Percentiles rank a stretch among this genome's conserved stretches.
Conservation (phyloP, 2,797 vertebrate species). For the Falco peregrinus region DNA sequence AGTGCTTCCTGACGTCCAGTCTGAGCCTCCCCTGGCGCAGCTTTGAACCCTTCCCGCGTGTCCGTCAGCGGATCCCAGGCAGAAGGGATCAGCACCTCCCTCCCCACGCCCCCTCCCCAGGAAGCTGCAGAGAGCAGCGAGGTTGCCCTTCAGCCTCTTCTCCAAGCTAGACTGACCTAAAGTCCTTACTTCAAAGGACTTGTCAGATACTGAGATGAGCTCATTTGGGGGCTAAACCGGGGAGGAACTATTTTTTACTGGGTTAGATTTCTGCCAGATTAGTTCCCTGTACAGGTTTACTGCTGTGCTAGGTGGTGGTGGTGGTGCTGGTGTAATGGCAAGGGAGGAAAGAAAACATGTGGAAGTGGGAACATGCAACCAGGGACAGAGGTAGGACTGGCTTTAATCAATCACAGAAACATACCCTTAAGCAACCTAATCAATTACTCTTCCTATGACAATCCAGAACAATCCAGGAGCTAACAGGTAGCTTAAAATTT, state of each 20-base stretch:
- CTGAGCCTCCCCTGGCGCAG: fast-evolving
- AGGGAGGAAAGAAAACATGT: not conserved
- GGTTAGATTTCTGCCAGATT: not conserved
- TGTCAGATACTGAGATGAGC: not conserved
- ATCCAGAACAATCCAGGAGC: not conserved
- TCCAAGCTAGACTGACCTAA: not conserved
- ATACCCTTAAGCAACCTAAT: not conserved
- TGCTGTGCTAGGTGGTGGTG: not conserved
- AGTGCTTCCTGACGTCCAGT: not conserved
- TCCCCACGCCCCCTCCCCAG: not conserved
- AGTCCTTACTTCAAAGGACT: not conserved
- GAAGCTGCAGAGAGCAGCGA: not conserved
- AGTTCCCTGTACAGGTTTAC: not conserved
- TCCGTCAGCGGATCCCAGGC: no score
- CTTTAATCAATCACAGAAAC: not conserved
- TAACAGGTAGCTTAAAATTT: not conserved
- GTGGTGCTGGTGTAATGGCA: not conserved
- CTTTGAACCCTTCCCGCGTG: not conserved
- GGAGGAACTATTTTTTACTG: not conserved
- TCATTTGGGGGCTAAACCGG: not conserved
- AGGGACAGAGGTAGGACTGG: not conserved
- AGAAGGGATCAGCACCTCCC: not conserved
- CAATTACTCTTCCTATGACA: not conserved
- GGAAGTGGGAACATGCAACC: not conserved
- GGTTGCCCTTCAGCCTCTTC: not conserved